phyloP scores from a whole-genome alignment of 1,140 invertebrate genomes.

The Calosoma granatense region DNA sequence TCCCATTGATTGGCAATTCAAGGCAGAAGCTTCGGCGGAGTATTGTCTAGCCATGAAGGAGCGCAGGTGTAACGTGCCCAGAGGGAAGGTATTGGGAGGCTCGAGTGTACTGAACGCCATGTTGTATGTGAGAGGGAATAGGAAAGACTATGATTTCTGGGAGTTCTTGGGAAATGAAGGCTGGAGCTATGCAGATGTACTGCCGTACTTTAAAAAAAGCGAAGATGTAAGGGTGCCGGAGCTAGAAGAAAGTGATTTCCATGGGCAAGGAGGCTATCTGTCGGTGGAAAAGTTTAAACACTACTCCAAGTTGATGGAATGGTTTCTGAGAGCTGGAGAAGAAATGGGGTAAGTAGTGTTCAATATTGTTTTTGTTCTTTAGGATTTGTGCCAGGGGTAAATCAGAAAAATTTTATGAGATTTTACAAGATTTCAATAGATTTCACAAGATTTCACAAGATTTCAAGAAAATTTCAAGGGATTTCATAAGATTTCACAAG shows the following conservation, averaged over 20 bases:
- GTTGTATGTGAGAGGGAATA: constrained; percentile 80
- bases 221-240: constrained; percentile 58
- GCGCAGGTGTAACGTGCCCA: constrained; percentile 55
- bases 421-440: no score
- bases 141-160: constrained; percentile 77
- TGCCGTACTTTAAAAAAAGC: constrained; percentile 72
- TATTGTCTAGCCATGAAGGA: constrained; percentile 55
- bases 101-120: constrained; percentile 78
- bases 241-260: constrained; percentile 48
- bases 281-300: constrained; percentile 54
- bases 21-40: constrained; percentile 55
- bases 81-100: constrained; percentile 72
- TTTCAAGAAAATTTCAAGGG: no score
- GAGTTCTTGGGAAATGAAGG: constrained; percentile 54
- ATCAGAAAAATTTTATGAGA: no score
- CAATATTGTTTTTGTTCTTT: no score
- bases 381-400: no score
- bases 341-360: constrained; percentile 49
- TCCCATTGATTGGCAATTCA: constrained; percentile 69
- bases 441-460: no score
- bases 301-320: constrained; percentile 46
- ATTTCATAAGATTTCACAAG: no score
- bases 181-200: constrained; percentile 66
- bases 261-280: constrained; percentile 55
- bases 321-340: constrained; percentile 55